Base-by-base conservation (phyloP, 2,113 vertebrate species). In the Oncorhynchus tshawytscha region DNA sequence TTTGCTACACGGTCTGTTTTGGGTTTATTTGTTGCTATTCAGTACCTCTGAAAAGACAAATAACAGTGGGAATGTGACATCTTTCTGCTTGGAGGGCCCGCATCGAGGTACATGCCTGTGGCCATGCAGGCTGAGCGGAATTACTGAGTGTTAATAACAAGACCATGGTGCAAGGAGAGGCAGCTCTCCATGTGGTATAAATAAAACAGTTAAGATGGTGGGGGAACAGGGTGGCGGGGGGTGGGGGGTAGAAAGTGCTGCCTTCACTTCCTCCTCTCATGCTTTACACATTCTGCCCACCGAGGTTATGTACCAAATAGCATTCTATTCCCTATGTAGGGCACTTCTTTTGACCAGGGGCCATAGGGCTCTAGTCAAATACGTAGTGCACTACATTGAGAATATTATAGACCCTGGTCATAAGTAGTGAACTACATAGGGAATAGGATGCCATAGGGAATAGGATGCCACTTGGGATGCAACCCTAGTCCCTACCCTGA, bases 71-170 rank as follows among this genome's bases (percentile, higher is more conserved):
- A 79, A 84, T 88, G 87, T 79, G 76, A 57, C 2, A 72, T 71
- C 73, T 67, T 74, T 83, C 57, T 82, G 80, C 85, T 49, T 45
- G 60, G 1, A 62, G 69, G 67, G n/a, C 78, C 75, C 77, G 78
- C 90, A 70, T 77, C 71, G n/a, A 59, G 67, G 75, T 76, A 67
- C 81, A 13, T 45, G 82, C 67, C 59, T 51, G 59, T 16, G 48
- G 76, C 79, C 51, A 49, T 25, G 70, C 87, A 73, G 78, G 18
- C 83, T 86, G 89, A 87, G 76, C 77, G 78, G 88, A 89, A 88
- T 88, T 87, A 89, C 84, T 18, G 72, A 84, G 89, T 74, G 88
- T 86, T 88, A 91, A 90, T 87, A 81, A 86, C 75, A 82, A 62
- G 82, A 81, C 81, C 86, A 82, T 5, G 74, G 73, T 78, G 79